phyloP scores from a whole-genome alignment of 2,888 invertebrate species.

The Chrysina gloriosa region DNA sequence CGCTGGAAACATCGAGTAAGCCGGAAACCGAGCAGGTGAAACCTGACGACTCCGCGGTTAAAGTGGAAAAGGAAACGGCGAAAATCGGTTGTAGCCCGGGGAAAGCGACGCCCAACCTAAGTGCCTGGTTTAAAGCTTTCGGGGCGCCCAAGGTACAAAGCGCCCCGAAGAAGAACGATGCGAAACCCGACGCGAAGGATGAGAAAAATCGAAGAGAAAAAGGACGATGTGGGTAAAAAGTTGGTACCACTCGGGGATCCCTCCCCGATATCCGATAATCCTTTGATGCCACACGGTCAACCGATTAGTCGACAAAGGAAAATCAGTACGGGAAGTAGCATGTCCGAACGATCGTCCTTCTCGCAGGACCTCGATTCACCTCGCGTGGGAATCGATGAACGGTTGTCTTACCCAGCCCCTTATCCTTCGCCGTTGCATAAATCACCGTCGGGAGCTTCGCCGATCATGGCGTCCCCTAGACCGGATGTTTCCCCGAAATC shows the following conservation, averaged over 20 bases:
- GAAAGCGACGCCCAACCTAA: constrained; percentile 83
- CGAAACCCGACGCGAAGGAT: constrained; percentile 59
- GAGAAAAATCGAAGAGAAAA: constrained; percentile 56
- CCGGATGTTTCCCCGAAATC: constrained; percentile 75
- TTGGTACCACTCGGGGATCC: constrained; percentile 53
- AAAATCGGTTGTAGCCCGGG: constrained; percentile 50
- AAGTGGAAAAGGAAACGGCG: constrained; percentile 41
- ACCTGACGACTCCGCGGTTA: constrained; percentile 52
- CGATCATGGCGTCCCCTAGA: constrained; percentile 75
- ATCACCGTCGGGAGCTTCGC: constrained; percentile 78
- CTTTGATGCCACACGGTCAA: constrained; percentile 62
- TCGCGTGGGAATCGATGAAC: constrained; percentile 72
- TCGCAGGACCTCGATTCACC: constrained; percentile 83
- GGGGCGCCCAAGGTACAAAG: constrained; percentile 82
- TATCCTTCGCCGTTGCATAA: constrained; percentile 79
- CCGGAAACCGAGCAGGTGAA: constrained; percentile 47
- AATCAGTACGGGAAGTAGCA: constrained; percentile 83
- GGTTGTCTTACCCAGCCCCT: constrained; percentile 75
- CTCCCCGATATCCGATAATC: constrained; percentile 60
- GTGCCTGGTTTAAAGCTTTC: constrained; percentile 93
- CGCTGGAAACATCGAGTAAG: constrained; percentile 42
- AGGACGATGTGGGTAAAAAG: constrained; percentile 39
- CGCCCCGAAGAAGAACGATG: constrained; percentile 62
- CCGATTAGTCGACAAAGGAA: constrained; percentile 71
- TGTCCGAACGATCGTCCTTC: constrained; percentile 79